These are phyloP conservation scores for Scaptomyza graminum DNA, from an alignment of 1,140 invertebrate genomes.

Conservation along the genomic window DNA sequence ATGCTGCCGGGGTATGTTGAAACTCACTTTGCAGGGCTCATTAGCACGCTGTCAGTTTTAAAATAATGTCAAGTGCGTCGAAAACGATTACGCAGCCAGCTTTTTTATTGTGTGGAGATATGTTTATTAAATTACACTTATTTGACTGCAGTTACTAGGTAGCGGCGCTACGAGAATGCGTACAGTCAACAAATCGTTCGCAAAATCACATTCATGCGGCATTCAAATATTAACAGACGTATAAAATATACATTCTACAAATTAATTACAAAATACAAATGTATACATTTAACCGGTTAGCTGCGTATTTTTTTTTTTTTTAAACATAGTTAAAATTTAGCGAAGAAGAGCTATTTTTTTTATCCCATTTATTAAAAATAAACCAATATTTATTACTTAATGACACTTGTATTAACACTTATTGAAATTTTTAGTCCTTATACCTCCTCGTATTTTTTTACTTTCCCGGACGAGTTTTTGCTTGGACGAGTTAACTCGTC, in stretches of 20 bases:
- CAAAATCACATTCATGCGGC: slow-evolving; percentile 49
- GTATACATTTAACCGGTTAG: too few relatives aligned
- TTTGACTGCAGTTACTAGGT: slow-evolving; percentile 48
- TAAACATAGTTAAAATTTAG: too few relatives aligned
- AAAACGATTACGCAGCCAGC: slow-evolving; percentile 11
- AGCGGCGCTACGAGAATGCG: slow-evolving; percentile 58
- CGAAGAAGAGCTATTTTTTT: too few relatives aligned
- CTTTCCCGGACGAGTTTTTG: too few relatives aligned
- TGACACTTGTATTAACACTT: too few relatives aligned
- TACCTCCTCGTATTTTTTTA: too few relatives aligned
- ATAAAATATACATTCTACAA: slow-evolving; percentile 55
- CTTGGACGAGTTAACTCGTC: too few relatives aligned
- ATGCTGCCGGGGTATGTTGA: slow-evolving; percentile 31
- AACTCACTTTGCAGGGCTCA: slow-evolving; percentile 71
- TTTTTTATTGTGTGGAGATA: slow-evolving; percentile 39
- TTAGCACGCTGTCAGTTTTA: slow-evolving; percentile 71
- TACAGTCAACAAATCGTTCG: slow-evolving; percentile 56
- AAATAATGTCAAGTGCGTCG: slow-evolving; percentile 74
- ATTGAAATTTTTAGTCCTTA: too few relatives aligned
- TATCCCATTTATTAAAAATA: too few relatives aligned
- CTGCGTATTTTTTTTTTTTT: too few relatives aligned
- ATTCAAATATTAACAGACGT: slow-evolving; percentile 35
- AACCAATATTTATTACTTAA: too few relatives aligned
- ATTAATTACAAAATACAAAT: too few relatives aligned
- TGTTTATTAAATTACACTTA: slow-evolving; percentile 53